phyloP scores from a whole-genome alignment of 2,113 vertebrate genomes.

The Anas platyrhynchos region DNA sequence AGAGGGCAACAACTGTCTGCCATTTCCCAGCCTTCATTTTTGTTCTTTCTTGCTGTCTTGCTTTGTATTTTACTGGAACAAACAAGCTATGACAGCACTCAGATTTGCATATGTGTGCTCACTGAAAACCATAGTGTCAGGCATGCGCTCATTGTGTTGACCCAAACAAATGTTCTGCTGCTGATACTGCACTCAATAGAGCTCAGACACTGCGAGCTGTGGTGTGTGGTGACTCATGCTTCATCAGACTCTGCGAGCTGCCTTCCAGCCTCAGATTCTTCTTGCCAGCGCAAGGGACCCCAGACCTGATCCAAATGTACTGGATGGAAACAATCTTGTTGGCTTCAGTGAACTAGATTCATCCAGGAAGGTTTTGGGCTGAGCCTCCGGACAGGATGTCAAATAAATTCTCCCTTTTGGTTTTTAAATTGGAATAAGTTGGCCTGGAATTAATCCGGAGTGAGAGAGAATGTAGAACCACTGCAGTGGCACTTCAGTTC shows the following conservation, averaged over 20 bases:
- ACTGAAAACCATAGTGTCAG: neutral
- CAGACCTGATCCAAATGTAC: neutral
- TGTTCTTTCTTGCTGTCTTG: neutral
- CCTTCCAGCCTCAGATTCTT: neutral
- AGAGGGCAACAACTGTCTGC: neutral
- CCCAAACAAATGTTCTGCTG: slow-evolving; percentile 18
- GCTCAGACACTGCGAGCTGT: slow-evolving; percentile 4
- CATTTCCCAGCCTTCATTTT: neutral
- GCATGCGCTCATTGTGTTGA: neutral
- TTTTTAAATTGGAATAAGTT: neutral
- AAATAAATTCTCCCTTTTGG: slow-evolving; percentile 4
- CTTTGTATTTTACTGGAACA: slow-evolving; percentile 28
- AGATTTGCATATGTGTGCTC: neutral
- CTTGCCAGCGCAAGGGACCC: neutral
- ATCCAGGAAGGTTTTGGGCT: neutral
- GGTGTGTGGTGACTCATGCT: slow-evolving; percentile 41
- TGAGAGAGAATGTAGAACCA: neutral
- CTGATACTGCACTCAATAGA: neutral
- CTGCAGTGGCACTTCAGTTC: neutral
- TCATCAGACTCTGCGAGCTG: slow-evolving; percentile 8
- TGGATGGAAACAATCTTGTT: neutral
- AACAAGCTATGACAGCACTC: neutral
- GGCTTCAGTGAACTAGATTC: neutral
- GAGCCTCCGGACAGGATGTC: neutral
- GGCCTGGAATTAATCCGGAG: neutral